Evolutionary conservation across 64 coral and sea anemone genomes (phyloP).

Genomic region (Stylophora pistillata): DNA sequence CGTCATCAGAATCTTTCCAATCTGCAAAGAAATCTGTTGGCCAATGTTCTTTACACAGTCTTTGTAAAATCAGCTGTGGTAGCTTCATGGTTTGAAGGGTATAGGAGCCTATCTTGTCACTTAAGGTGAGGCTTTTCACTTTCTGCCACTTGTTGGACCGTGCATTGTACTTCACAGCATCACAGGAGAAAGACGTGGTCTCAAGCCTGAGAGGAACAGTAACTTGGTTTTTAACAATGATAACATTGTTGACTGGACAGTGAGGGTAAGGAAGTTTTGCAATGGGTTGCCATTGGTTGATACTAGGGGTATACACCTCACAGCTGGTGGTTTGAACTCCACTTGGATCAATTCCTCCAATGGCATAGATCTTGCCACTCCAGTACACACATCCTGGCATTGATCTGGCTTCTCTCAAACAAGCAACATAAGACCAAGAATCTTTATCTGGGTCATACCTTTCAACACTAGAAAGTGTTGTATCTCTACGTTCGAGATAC

Average conservation of each 20-base stretch:
- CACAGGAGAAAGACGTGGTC: not conserved
- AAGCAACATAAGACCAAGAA: slow-evolving; percentile 60
- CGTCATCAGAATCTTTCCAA: not conserved
- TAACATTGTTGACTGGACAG: slow-evolving; percentile 38
- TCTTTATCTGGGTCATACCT: slow-evolving; percentile 46
- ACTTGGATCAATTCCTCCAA: slow-evolving; percentile 47
- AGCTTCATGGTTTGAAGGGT: slow-evolving; percentile 10
- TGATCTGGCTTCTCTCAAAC: slow-evolving; percentile 36
- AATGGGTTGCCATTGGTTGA: slow-evolving; percentile 59
- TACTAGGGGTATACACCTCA: slow-evolving; percentile 52
- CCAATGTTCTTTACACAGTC: not conserved
- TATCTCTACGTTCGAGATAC: not conserved
- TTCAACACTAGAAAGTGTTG: slow-evolving; percentile 52
- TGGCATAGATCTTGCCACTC: slow-evolving; percentile 52
- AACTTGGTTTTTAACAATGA: slow-evolving; percentile 41
- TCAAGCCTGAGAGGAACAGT: not conserved
- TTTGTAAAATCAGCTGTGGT: slow-evolving; percentile 12
- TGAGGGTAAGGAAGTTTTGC: slow-evolving; percentile 39
- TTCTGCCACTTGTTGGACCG: slow-evolving; percentile 48
- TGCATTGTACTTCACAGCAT: slow-evolving; percentile 9
- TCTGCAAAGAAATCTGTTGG: slow-evolving; percentile 1
- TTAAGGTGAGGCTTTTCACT: slow-evolving; percentile 18
- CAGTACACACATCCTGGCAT: slow-evolving; percentile 23
- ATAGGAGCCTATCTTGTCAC: slow-evolving; percentile 21
- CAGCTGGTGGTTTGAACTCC: slow-evolving; percentile 14